phyloP scores from a whole-genome alignment of 2,888 invertebrate species.

The Nephrotoma guestfalica region DNA sequence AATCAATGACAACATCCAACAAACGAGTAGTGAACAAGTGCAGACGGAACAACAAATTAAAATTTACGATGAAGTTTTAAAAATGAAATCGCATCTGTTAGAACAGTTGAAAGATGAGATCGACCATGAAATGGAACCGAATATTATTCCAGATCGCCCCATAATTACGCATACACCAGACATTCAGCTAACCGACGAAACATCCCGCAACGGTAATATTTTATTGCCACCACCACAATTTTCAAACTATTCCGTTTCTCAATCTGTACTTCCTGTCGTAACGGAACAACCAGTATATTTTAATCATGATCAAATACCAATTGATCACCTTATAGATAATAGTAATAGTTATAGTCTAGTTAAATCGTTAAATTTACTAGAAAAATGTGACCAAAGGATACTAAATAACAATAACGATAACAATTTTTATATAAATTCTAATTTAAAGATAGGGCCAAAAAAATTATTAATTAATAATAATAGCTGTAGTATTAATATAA shows the following conservation, averaged over 20 bases:
- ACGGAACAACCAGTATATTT: not conserved
- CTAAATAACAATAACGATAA: not conserved
- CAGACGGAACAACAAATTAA: not conserved
- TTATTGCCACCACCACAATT: constrained; percentile 1
- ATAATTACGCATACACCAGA: not conserved
- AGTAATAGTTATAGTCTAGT: not conserved
- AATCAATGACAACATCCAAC: constrained; percentile 36
- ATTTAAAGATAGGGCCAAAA: constrained; percentile 10
- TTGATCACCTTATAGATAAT: not conserved
- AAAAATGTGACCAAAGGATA: constrained; percentile 10
- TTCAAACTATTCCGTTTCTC: not conserved
- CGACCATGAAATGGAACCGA: not conserved
- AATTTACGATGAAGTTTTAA: not conserved
- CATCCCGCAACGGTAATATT: not conserved
- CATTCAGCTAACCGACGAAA: not conserved
- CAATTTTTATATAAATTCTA: constrained; percentile 2
- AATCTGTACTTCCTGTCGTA: not conserved
- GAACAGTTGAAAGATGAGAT: not conserved
- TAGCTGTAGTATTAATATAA: not conserved
- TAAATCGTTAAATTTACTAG: constrained; percentile 11
- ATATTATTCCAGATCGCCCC: not conserved
- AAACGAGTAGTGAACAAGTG: not conserved
- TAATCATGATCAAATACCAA: not conserved
- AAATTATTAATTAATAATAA: constrained; percentile 8
- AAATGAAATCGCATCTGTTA: not conserved